Conservation (phyloP, 1,140 invertebrate genomes). For the Zaprionus africanus region DNA sequence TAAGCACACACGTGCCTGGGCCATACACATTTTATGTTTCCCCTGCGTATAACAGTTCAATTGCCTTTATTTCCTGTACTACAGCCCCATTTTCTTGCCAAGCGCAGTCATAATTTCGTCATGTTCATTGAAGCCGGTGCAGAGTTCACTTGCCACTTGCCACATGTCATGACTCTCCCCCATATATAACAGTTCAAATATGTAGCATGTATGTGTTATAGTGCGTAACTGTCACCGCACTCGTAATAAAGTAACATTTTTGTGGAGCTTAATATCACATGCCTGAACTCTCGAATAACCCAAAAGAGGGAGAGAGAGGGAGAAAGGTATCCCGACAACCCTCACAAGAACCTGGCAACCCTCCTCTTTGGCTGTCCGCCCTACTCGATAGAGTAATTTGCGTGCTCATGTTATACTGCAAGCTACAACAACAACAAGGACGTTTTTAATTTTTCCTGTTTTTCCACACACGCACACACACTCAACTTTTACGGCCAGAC, state of each 20-base stretch:
- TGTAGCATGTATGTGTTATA: neutral
- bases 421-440: slow-evolving; percentile 38
- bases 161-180: neutral
- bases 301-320: neutral
- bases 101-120: neutral
- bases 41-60: neutral
- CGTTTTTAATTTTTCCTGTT: slow-evolving; percentile 56
- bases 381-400: slow-evolving; percentile 56
- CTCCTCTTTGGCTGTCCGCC: neutral
- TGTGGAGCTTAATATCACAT: slow-evolving; percentile 16
- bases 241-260: slow-evolving; percentile 8
- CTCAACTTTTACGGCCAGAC: slow-evolving; percentile 69
- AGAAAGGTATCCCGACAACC: too few relatives aligned
- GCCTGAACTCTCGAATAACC: slow-evolving; percentile 7
- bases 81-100: neutral
- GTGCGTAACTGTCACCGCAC: slow-evolving; percentile 1
- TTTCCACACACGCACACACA: slow-evolving; percentile 6
- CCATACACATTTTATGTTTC: neutral
- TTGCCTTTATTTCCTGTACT: neutral
- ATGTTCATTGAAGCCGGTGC: neutral
- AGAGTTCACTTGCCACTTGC: neutral
- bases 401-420: slow-evolving; percentile 19
- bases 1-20: neutral
- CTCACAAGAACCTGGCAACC: neutral
- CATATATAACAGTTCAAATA: slow-evolving; percentile 2